These are phyloP conservation scores for Cuculus canorus DNA, from an alignment of 2,797 vertebrate species.

Conservation along the genomic window DNA sequence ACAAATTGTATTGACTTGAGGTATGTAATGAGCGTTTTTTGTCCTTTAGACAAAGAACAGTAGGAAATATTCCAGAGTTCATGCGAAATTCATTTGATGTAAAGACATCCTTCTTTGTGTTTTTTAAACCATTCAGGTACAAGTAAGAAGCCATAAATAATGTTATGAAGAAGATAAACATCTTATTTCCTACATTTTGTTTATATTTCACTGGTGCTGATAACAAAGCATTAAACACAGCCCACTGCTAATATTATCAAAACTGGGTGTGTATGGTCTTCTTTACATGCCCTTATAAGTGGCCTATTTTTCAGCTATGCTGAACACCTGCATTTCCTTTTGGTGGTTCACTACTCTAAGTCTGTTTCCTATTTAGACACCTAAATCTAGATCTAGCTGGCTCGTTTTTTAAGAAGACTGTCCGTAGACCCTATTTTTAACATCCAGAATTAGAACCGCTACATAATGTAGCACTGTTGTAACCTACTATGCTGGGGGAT, in stretches of 20 bases:
- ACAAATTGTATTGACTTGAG: conserved; percentile 29
- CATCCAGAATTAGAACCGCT: not conserved
- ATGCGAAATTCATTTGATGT: not conserved
- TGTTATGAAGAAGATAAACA: not conserved
- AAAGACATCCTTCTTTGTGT: not conserved
- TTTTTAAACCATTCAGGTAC: not conserved
- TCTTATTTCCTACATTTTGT: not conserved
- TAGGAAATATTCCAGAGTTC: not conserved
- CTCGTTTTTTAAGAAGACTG: not conserved
- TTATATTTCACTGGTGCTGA: not conserved
- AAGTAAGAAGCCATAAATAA: not conserved
- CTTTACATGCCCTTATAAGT: not conserved
- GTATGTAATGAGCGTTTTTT: not conserved
- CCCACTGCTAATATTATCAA: not conserved
- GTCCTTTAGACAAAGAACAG: conserved; percentile 11
- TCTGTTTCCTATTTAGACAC: not conserved
- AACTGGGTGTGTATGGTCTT: not conserved
- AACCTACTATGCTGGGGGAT: not conserved
- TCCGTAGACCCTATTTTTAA: conserved; percentile 1
- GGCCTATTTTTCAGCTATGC: not conserved
- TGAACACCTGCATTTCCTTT: not conserved
- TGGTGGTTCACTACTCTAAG: not conserved
- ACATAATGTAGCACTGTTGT: not conserved
- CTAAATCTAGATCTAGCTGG: conserved; percentile 15
- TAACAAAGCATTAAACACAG: not conserved